Conservation (phyloP, 2,888 invertebrate species). For the Nasonovia ribisnigri region DNA sequence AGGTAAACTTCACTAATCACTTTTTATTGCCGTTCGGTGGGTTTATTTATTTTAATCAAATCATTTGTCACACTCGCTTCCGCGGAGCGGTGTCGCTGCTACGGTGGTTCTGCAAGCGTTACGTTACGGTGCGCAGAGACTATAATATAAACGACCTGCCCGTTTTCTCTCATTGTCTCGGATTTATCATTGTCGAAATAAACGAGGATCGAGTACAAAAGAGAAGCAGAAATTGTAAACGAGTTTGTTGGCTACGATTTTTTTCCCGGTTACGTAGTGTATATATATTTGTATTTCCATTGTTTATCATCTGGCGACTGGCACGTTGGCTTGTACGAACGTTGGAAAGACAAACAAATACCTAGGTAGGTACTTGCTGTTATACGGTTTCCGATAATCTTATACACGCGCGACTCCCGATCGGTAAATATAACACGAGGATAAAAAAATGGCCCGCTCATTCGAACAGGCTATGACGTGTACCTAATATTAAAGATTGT, state of each 20-base stretch:
- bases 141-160: slow-evolving; percentile 34
- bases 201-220: slow-evolving; percentile 21
- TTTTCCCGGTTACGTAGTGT: neutral
- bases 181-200: slow-evolving; percentile 57
- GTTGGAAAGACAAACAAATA: neutral
- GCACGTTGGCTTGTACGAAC: too few species aligned
- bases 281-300: slow-evolving; percentile 1
- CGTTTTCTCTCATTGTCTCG: slow-evolving; percentile 17
- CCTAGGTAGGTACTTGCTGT: neutral
- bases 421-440: neutral
- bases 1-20: slow-evolving; percentile 50
- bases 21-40: slow-evolving; percentile 43
- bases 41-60: slow-evolving; percentile 61
- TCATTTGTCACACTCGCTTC: neutral
- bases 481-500: neutral
- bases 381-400: neutral
- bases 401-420: neutral
- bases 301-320: slow-evolving; percentile 16
- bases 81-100: neutral
- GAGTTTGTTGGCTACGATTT: slow-evolving; percentile 22
- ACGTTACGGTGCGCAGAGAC: slow-evolving; percentile 6
- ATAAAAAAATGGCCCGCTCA: neutral
- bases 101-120: neutral
- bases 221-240: slow-evolving; percentile 44
- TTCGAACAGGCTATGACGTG: neutral